Evolutionary conservation across 1,140 invertebrate species (phyloP).

Genomic region (Drosophila funebris): DNA sequence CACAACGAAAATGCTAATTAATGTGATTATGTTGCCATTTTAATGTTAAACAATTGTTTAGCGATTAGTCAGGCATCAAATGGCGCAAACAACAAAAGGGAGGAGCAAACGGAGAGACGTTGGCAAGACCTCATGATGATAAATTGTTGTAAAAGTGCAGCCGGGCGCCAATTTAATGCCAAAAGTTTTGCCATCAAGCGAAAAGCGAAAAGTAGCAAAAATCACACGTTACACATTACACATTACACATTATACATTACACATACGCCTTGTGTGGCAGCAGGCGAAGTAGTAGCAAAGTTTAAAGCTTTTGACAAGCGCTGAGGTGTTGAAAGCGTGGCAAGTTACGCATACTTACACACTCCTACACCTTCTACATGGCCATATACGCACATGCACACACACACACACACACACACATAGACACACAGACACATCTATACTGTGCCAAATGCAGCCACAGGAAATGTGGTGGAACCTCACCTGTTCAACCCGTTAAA

Average conservation of each 20-base stretch:
- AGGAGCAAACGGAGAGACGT: background rate
- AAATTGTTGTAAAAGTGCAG: slow-evolving; percentile 65
- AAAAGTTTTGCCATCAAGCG: slow-evolving; percentile 61
- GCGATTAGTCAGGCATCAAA: slow-evolving; percentile 75
- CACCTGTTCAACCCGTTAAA: slow-evolving; percentile 68
- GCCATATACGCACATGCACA: slow-evolving; percentile 14
- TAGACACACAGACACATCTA: too few species aligned
- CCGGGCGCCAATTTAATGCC: slow-evolving; percentile 70
- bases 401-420: slow-evolving; percentile 7
- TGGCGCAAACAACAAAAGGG: slow-evolving; percentile 17
- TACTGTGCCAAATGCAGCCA: slow-evolving; percentile 13
- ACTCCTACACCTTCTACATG: slow-evolving; percentile 16
- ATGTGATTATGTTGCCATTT: slow-evolving; percentile 79
- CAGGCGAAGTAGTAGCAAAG: slow-evolving; percentile 48
- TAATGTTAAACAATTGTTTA: slow-evolving; percentile 81
- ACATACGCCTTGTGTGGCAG: slow-evolving; percentile 53
- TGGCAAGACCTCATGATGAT: slow-evolving; percentile 51
- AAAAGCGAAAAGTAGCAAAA: slow-evolving; percentile 46
- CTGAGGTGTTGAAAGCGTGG: slow-evolving; percentile 59
- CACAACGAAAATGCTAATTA: slow-evolving; percentile 77
- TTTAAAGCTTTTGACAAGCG: slow-evolving; percentile 46
- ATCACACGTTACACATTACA: slow-evolving; percentile 39
- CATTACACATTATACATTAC: slow-evolving; percentile 46
- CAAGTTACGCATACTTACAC: slow-evolving; percentile 69
- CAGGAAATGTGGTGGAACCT: slow-evolving; percentile 14